These are phyloP conservation scores for Penaeus monodon DNA, from an alignment of 2,888 invertebrate genomes.

Conservation along the genomic window DNA sequence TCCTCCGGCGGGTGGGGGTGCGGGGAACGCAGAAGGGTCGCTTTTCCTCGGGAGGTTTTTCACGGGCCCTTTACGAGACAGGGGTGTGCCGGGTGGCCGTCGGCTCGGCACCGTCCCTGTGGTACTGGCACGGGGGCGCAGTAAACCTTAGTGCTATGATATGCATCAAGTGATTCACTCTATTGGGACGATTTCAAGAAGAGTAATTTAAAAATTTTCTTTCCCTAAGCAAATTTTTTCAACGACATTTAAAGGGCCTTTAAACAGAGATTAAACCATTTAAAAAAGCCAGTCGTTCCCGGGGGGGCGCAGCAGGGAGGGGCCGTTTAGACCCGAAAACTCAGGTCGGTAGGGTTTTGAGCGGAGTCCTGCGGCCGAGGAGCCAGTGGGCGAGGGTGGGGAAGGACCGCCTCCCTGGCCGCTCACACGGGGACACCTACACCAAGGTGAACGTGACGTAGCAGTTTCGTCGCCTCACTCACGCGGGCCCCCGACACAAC, in stretches of 20 bases:
- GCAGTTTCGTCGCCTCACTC: conserved; percentile 50
- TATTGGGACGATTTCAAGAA: conserved; percentile 62
- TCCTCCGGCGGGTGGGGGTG: no score
- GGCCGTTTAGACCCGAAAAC: conserved; percentile 50
- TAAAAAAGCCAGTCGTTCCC: conserved; percentile 59
- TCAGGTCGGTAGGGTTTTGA: conserved; percentile 56
- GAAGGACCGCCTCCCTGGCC: conserved; percentile 54
- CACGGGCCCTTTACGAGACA: conserved; percentile 24
- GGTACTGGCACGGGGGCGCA: conserved; percentile 54
- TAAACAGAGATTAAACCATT: conserved; percentile 61
- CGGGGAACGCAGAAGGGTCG: neutral
- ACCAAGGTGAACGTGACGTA: conserved; percentile 60
- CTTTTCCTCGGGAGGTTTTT: conserved; percentile 30
- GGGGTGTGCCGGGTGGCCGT: conserved; percentile 43
- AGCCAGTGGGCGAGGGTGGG: conserved; percentile 32
- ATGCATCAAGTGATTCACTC: conserved; percentile 64
- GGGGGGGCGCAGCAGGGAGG: conserved; percentile 58
- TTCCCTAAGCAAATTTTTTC: conserved; percentile 59
- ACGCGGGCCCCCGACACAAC: conserved; percentile 59
- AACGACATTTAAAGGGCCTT: conserved; percentile 62
- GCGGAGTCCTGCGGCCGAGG: conserved; percentile 45
- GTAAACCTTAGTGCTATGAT: conserved; percentile 63
- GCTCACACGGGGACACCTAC: conserved; percentile 53
- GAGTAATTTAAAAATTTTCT: conserved; percentile 60
- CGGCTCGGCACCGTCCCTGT: conserved; percentile 51